Conservation (phyloP, 2,797 vertebrate genomes). For the Percopsis omiscomaycus region DNA sequence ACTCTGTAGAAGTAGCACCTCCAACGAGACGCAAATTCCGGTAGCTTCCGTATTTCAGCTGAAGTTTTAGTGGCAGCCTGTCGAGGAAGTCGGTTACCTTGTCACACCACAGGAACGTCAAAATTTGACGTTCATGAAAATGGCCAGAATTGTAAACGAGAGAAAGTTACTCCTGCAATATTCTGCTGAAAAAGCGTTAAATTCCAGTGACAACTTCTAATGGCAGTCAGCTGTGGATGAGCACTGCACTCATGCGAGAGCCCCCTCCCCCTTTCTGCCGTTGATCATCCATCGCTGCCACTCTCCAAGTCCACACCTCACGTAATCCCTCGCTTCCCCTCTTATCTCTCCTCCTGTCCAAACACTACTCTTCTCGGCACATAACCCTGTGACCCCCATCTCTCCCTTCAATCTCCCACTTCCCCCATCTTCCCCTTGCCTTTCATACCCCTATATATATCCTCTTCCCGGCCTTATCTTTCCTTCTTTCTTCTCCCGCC, state of each 20-base stretch:
- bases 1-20: no score
- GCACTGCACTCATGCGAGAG: conserved; percentile 31
- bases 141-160: no score
- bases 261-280: conserved; percentile 62
- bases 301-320: neutral
- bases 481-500: neutral
- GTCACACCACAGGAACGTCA: no score
- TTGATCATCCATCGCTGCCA: conserved; percentile 38
- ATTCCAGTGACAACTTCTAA: conserved; percentile 77
- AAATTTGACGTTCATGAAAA: no score
- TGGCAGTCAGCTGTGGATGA: conserved; percentile 69
- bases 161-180: no score
- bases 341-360: conserved; percentile 13
- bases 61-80: no score
- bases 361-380: conserved; percentile 7
- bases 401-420: conserved; percentile 10
- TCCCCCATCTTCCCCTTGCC: neutral
- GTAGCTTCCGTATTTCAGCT: no score
- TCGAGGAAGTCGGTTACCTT: no score
- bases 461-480: no score
- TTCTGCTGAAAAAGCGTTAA: conserved; percentile 49
- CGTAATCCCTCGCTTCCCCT: conserved; percentile 10
- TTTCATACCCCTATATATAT: no score
- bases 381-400: conserved; percentile 5
- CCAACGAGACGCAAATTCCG: no score